Conservation (phyloP, 2,113 vertebrate genomes). For the Prunella fulvescens region DNA sequence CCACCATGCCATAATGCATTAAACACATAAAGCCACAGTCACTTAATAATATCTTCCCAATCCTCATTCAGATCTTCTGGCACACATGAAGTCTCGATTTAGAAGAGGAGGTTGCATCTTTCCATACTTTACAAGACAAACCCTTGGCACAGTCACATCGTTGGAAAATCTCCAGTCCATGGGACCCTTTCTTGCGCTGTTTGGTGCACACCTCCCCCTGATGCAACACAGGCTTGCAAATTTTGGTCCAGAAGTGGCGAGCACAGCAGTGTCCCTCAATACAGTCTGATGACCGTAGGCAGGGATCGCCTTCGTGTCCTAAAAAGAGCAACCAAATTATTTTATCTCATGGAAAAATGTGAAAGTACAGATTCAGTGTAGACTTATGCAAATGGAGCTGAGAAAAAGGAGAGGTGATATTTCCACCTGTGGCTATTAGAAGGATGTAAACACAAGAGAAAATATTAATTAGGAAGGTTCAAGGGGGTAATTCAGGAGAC, state of each 20-base stretch:
- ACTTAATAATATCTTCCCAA: not conserved
- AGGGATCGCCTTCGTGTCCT: constrained; percentile 91
- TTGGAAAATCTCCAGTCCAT: constrained; percentile 93
- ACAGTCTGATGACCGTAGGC: constrained; percentile 90
- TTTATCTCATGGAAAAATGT: not conserved
- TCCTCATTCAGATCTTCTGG: constrained; percentile 85
- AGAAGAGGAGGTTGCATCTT: constrained; percentile 93
- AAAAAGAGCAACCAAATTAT: not conserved
- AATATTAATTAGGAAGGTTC: not conserved
- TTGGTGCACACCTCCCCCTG: constrained; percentile 93
- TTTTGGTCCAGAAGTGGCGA: constrained; percentile 97
- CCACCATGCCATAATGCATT: constrained; percentile 48
- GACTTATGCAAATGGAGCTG: not conserved
- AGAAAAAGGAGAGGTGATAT: not conserved
- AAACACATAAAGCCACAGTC: constrained; percentile 66
- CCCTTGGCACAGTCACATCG: constrained; percentile 95
- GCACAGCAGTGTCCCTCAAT: constrained; percentile 90
- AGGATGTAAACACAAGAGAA: not conserved
- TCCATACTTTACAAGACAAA: constrained; percentile 96
- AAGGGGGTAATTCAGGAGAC: not conserved
- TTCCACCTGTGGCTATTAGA: not conserved
- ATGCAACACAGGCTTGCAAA: constrained; percentile 93
- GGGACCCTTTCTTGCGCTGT: constrained; percentile 91
- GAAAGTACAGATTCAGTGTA: not conserved
- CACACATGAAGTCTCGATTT: constrained; percentile 97